Evolutionary conservation across 2,797 vertebrate genomes (phyloP).

Genomic region (Silurus aristotelis): DNA sequence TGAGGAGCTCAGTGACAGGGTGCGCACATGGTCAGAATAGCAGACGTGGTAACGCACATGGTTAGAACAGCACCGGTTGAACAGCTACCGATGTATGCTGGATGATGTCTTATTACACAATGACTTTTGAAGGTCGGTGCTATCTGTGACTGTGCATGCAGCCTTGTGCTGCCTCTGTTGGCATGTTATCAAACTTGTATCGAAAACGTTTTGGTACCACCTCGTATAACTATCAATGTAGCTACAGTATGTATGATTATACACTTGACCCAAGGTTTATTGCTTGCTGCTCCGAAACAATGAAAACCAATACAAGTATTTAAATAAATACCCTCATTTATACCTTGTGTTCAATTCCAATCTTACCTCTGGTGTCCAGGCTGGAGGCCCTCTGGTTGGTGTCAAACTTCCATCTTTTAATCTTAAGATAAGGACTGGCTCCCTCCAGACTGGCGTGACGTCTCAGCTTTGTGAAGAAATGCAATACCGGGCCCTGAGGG

Average conservation of each 20-base stretch:
- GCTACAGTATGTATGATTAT: not conserved
- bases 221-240: not conserved
- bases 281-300: not conserved
- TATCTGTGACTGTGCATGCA: no score
- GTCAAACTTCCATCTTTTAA: conserved; percentile 97
- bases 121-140: no score
- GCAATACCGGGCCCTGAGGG: conserved; percentile 79
- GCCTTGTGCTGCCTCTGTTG: no score
- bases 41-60: no score
- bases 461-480: conserved; percentile 90
- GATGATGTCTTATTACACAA: no score
- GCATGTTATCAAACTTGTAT: no score
- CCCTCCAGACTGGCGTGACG: conserved; percentile 94
- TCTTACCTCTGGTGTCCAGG: conserved; percentile 91
- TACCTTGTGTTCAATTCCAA: not conserved
- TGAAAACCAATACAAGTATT: not conserved
- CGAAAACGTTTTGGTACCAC: no score
- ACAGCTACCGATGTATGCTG: no score
- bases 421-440: conserved; percentile 93
- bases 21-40: no score
- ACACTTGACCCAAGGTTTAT: not conserved
- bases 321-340: not conserved
- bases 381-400: conserved; percentile 92
- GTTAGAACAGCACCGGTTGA: no score
- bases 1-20: no score